These are phyloP conservation scores for Electrona antarctica DNA, from an alignment of 2,113 vertebrate genomes.

Conservation along the genomic window DNA sequence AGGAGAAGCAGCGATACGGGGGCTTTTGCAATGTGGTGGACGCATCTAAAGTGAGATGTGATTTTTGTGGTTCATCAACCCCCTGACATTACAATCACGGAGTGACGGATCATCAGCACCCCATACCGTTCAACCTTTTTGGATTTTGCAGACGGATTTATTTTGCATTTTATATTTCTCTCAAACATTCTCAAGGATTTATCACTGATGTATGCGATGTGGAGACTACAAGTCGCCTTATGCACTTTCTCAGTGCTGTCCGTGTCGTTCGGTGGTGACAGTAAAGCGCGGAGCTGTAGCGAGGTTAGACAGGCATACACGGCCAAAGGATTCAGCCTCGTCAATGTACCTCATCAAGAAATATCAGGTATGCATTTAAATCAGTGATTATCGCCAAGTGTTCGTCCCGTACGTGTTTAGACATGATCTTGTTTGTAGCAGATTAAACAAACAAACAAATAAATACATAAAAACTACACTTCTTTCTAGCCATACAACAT, in stretches of 20 bases:
- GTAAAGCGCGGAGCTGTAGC: conserved; percentile 89
- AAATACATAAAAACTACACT: not conserved
- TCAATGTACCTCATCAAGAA: conserved; percentile 89
- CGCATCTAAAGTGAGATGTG: conserved; percentile 68
- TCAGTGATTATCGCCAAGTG: conserved; percentile 4
- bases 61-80: conserved; percentile 43
- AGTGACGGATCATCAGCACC: conserved; percentile 24
- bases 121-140: conserved; percentile 17
- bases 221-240: conserved; percentile 73
- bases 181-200: conserved; percentile 58
- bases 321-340: conserved; percentile 90
- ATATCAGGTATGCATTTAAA: conserved; percentile 85
- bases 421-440: conserved; percentile 27
- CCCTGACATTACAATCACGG: conserved; percentile 36
- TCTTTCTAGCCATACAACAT: not conserved
- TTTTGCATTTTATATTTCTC: conserved; percentile 35
- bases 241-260: conserved; percentile 76
- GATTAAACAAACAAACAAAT: not conserved
- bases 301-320: conserved; percentile 91
- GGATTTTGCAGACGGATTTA: conserved; percentile 48
- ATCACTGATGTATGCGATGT: conserved; percentile 75
- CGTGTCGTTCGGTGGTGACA: conserved; percentile 79
- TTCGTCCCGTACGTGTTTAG: not conserved
- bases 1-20: conserved; percentile 6
- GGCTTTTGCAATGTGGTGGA: conserved; percentile 59